A percentile compares a stretch with the other conserved stretches of the same genome.
phyloP scores from a whole-genome alignment of 2,113 vertebrate genomes.

The Catharus minimus region DNA sequence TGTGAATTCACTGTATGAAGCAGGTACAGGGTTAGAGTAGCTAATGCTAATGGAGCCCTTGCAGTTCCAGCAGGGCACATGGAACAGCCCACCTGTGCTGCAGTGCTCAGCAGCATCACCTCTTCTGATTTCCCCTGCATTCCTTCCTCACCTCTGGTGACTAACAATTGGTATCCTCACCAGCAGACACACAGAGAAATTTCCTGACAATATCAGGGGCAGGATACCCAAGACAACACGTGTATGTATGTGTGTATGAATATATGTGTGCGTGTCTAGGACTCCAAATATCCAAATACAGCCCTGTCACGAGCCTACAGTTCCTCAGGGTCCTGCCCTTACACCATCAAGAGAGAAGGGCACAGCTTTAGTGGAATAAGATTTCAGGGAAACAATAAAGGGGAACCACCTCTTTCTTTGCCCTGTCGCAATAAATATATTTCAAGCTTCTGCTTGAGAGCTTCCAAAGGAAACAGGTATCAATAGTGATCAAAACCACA shows the following conservation, averaged over 20 bases:
- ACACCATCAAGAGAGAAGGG: not conserved
- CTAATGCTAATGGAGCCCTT: not conserved
- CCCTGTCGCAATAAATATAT: not conserved
- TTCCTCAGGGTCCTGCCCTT: not conserved
- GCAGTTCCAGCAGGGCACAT: not conserved
- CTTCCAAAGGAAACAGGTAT: not conserved
- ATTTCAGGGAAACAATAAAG: not conserved
- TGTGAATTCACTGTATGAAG: no score
- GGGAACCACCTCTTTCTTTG: not conserved
- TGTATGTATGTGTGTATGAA: no score
- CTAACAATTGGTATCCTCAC: accelerated
- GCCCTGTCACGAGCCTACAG: not conserved
- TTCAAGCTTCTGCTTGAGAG: not conserved
- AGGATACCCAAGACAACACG: not conserved
- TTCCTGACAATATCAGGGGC: not conserved
- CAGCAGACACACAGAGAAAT: not conserved
- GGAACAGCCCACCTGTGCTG: not conserved
- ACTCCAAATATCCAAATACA: not conserved
- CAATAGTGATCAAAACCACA: not conserved
- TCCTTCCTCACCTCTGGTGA: not conserved
- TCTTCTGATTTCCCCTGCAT: not conserved
- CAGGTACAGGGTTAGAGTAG: not conserved
- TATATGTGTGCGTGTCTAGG: no score
- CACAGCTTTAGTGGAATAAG: not conserved
- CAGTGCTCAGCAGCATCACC: not conserved